Evolutionary conservation across 2,888 invertebrate genomes (phyloP).

Genomic region (Mythimna loreyi): DNA sequence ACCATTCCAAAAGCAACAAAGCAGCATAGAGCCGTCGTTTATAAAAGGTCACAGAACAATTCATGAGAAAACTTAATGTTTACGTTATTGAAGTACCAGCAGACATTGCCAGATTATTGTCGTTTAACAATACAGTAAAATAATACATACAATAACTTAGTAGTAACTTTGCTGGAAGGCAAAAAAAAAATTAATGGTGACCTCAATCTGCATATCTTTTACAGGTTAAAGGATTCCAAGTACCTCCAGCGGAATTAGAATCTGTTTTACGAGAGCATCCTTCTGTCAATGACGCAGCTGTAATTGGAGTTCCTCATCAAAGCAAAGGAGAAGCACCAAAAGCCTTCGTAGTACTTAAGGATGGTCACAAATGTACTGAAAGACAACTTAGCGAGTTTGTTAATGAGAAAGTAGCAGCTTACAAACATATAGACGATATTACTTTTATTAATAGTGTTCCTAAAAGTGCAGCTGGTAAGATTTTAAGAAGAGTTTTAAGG

Average conservation of each 20-base stretch:
- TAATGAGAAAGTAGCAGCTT: constrained; percentile 93
- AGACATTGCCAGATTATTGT: neutral
- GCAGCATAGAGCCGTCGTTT: neutral
- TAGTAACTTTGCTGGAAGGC: too few species aligned
- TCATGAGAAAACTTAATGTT: neutral
- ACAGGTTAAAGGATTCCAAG: constrained; percentile 94
- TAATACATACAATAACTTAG: too few species aligned
- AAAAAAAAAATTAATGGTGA: neutral
- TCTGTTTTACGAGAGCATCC: constrained; percentile 94
- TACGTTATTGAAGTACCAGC: neutral
- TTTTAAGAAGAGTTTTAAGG: constrained; percentile 92
- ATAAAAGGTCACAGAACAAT: neutral
- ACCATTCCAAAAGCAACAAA: too few species aligned
- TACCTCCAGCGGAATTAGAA: constrained; percentile 97
- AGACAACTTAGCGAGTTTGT: constrained; percentile 92
- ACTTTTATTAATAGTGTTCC: constrained; percentile 93
- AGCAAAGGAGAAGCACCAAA: constrained; percentile 94
- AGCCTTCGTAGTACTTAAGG: constrained; percentile 92
- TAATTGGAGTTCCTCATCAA: constrained; percentile 94
- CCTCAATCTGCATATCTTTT: neutral
- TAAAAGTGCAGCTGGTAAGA: constrained; percentile 95
- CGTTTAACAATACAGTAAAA: too few species aligned
- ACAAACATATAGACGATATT: constrained; percentile 94
- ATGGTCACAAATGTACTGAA: constrained; percentile 71
- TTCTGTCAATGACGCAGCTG: constrained; percentile 95